Evolutionary conservation across 2,888 invertebrate genomes (phyloP).

Genomic region (Melieria omissa): DNA sequence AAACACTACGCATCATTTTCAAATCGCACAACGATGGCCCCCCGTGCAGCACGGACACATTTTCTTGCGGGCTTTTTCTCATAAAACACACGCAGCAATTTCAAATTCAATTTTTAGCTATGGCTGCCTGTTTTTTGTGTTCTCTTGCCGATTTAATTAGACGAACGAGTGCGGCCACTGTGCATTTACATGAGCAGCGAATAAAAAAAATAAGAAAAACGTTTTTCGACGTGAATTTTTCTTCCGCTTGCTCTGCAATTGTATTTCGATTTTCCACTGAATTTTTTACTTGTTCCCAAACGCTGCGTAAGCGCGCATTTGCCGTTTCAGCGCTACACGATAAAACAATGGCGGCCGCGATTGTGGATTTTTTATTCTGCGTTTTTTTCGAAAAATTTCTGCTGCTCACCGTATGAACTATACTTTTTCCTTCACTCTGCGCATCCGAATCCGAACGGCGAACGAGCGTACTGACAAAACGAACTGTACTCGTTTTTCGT

Average conservation of each 20-base stretch:
- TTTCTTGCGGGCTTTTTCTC: conserved; percentile 15
- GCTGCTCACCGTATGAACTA: conserved; percentile 43
- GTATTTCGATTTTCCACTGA: conserved; percentile 37
- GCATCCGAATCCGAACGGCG: conserved; percentile 25
- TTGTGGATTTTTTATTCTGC: conserved; percentile 43
- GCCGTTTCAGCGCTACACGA: conserved; percentile 22
- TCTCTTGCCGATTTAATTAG: conserved; percentile 41
- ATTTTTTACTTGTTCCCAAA: conserved; percentile 13
- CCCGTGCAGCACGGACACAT: neutral
- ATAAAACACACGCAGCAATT: conserved; percentile 41
- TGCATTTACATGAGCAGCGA: conserved; percentile 30
- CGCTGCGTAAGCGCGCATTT: conserved; percentile 6
- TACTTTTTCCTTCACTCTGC: conserved; percentile 50
- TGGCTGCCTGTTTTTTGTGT: conserved; percentile 44
- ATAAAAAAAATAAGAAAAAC: conserved; percentile 41
- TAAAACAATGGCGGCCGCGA: conserved; percentile 53
- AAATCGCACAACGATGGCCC: too few species aligned
- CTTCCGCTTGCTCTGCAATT: conserved; percentile 34
- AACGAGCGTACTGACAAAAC: conserved; percentile 41
- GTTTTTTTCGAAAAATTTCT: conserved; percentile 37
- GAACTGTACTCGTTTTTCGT: conserved; percentile 45
- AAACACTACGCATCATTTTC: too few species aligned
- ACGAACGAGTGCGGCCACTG: conserved; percentile 41
- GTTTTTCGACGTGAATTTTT: conserved; percentile 45
- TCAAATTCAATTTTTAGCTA: conserved; percentile 43